phyloP scores from a whole-genome alignment of 2,888 invertebrate species.

The Noctua janthina region DNA sequence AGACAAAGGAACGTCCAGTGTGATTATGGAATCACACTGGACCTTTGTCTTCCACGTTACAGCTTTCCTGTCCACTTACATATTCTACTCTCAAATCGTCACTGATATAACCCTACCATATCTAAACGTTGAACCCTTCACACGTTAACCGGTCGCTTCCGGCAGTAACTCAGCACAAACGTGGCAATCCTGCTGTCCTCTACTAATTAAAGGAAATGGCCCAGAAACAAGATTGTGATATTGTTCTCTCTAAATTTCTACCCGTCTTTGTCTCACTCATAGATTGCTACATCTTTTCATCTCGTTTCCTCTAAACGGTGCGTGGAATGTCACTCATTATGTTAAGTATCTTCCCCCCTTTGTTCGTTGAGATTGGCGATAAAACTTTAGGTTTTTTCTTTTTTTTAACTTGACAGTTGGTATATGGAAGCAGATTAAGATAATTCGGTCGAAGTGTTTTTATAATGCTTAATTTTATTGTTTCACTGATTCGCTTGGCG shows the following conservation, averaged over 20 bases:
- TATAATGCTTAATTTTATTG: conserved; percentile 82
- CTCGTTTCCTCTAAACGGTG: conserved; percentile 85
- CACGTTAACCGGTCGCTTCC: conserved; percentile 74
- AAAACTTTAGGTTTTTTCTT: conserved; percentile 74
- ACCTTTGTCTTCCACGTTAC: neutral
- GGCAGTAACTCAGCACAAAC: conserved; percentile 83
- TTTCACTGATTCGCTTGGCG: conserved; percentile 70
- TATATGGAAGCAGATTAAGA: conserved; percentile 89
- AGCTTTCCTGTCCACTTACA: neutral
- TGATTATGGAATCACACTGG: neutral
- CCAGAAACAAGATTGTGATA: conserved; percentile 91
- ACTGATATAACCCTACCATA: conserved; percentile 29
- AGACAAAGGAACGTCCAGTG: no score
- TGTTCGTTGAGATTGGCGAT: conserved; percentile 85
- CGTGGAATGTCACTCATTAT: conserved; percentile 89
- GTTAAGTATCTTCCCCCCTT: conserved; percentile 88
- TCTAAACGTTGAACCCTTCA: conserved; percentile 59
- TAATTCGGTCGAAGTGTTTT: conserved; percentile 84
- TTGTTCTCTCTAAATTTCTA: conserved; percentile 85
- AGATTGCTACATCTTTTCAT: conserved; percentile 56
- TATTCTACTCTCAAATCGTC: conserved; percentile 11
- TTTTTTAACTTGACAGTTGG: conserved; percentile 88
- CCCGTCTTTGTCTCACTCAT: conserved; percentile 70
- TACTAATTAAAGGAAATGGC: conserved; percentile 91
- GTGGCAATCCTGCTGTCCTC: conserved; percentile 85